phyloP scores from a whole-genome alignment of 1,140 invertebrate species.

The Manduca sexta region DNA sequence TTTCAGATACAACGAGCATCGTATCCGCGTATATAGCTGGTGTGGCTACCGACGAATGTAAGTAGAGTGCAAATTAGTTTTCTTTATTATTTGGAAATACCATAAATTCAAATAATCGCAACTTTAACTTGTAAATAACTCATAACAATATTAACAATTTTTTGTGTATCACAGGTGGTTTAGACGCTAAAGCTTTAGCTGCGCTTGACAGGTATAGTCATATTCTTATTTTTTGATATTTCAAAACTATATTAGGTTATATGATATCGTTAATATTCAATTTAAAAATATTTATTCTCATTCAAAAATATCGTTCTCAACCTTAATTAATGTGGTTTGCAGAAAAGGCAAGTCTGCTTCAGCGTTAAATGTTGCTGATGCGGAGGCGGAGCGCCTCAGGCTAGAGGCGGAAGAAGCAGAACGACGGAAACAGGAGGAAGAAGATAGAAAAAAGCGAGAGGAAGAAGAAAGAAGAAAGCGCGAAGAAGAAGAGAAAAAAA shows the following conservation, averaged over 20 bases:
- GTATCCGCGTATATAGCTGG: conserved; percentile 34
- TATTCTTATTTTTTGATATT: too few species aligned
- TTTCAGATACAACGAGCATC: conserved; percentile 33
- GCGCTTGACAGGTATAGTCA: conserved; percentile 6
- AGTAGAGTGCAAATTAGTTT: conserved; percentile 13
- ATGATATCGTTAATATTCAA: too few species aligned
- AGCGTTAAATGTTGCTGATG: too few species aligned
- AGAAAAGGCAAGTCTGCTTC: not conserved
- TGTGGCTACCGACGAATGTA: conserved; percentile 38
- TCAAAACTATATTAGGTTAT: too few species aligned
- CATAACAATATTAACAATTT: too few species aligned
- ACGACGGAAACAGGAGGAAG: not conserved
- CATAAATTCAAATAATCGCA: not conserved
- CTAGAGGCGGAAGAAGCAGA: too few species aligned
- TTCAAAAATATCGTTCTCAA: too few species aligned
- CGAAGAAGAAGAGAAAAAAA: not conserved
- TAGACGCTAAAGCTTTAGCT: conserved; percentile 31
- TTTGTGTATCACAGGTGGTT: conserved; percentile 26
- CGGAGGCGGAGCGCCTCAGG: too few species aligned
- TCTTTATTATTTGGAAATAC: not conserved
- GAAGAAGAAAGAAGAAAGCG: not conserved
- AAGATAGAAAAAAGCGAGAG: conserved; percentile 2
- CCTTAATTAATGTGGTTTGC: too few species aligned
- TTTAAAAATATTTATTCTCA: too few species aligned
- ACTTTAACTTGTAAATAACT: too few species aligned